Evolutionary conservation across 2,797 vertebrate species (phyloP), one percentile per base, ranked within the genome.

Genomic region (Kryptolebias ocellatus): DNA sequence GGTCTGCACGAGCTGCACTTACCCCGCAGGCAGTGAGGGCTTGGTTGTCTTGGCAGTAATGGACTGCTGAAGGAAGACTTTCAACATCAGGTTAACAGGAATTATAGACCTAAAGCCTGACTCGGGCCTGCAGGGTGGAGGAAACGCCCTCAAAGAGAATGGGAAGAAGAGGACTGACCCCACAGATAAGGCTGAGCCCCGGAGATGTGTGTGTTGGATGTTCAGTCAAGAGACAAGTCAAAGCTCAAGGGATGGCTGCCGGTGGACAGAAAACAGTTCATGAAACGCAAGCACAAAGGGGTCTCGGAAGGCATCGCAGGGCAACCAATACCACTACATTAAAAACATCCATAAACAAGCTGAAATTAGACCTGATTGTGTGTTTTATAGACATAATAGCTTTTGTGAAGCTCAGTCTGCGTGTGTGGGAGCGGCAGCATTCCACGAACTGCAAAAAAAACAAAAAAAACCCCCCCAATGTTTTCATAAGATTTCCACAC

Each of bases 61-160:
- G 84, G 89, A 88, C 89, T 89, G 90, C 89, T 91, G 90, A 93
- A 90, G 90, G 85, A 85, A 86, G 79, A 76, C 53, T 91, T 92
- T 94, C 87, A 89, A 90, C 89, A 90, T 89, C 84, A 81, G 90
- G 91, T 91, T 93, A 92, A 87, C 87, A 76, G 81, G 89, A 90
- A 92, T 94, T 92, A 92, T 83, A 89, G 76, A 85, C 74, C 76
- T 72, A 70, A 83, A 80, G 73, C 76, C 80, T 50, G 77, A 66
- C 72, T 71, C 57, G 64, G 74, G 81, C 82, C 85, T 86, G 75
- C 70, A 46, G 89, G 87, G 84, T 57, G 72, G 76, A 88, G 89
- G 89, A 92, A 90, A 90, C 85, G 76, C 90, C 89, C 86, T 85
- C 47, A 28, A 58, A 71, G 79, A 87, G 75, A 86, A 86, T 67